A percentile compares a stretch with the other conserved stretches of the same genome.
Evolutionary conservation across 2,888 invertebrate species (phyloP).

Genomic region (Fabriciana adippe): DNA sequence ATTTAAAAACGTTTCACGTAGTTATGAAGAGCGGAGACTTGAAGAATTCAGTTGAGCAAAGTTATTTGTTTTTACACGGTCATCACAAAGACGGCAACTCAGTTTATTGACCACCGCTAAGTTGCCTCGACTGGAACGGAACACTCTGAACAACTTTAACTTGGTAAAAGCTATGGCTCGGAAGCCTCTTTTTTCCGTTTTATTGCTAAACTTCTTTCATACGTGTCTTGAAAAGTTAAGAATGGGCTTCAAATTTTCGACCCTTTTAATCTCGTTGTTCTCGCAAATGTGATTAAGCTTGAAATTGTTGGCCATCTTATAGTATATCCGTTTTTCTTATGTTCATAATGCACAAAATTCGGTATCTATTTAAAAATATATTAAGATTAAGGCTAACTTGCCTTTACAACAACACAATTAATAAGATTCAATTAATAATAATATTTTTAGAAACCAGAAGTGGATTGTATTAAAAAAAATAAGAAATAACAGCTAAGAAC

Average conservation of each 20-base stretch:
- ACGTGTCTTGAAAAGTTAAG: conserved; percentile 66
- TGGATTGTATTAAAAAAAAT: too few relatives aligned
- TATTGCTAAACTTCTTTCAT: conserved; percentile 76
- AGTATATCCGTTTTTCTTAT: background rate
- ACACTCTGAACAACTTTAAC: conserved; percentile 73
- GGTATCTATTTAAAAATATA: background rate
- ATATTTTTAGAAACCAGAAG: too few relatives aligned
- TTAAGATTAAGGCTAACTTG: background rate
- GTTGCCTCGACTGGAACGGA: conserved; percentile 58
- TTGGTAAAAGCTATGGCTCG: conserved; percentile 68
- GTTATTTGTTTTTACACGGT: conserved; percentile 44
- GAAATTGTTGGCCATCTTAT: background rate
- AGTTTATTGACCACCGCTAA: conserved; percentile 75
- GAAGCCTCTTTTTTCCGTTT: conserved; percentile 70
- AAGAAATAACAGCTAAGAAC: too few relatives aligned
- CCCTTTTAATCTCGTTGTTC: conserved; percentile 39
- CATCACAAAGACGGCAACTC: conserved; percentile 57
- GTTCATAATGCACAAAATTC: background rate
- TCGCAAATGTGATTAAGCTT: conserved; percentile 20
- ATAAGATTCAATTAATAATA: too few relatives aligned
- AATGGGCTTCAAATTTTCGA: conserved; percentile 55
- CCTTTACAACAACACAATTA: too few relatives aligned
- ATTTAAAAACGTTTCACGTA: conserved; percentile 20
- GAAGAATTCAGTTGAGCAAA: conserved; percentile 43
- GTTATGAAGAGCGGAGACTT: conserved; percentile 29